Evolutionary conservation across 2,888 invertebrate genomes (phyloP).

Genomic region (Lottia gigantea): DNA sequence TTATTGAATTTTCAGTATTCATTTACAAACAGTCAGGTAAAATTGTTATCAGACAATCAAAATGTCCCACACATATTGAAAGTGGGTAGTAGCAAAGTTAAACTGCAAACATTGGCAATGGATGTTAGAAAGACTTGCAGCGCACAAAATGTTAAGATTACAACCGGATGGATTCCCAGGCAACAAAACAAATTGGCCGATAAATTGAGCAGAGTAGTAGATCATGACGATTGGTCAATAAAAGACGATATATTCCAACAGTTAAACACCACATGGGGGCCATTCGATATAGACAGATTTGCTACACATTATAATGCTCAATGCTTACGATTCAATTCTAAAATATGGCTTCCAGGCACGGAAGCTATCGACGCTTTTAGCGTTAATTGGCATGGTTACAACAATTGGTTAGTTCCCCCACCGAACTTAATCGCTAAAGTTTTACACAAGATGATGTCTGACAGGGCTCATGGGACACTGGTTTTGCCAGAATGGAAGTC

Average conservation of each 20-base stretch:
- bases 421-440: neutral
- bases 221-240: neutral
- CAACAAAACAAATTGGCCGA: neutral
- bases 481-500: neutral
- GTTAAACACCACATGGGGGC: neutral
- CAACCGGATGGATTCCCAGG: neutral
- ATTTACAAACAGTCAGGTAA: too few relatives aligned
- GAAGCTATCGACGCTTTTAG: neutral
- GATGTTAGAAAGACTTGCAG: neutral
- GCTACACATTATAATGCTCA: constrained; percentile 4
- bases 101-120: neutral
- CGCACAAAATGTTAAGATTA: neutral
- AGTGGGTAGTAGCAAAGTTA: neutral
- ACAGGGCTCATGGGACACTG: neutral
- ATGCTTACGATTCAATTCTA: neutral
- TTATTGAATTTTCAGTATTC: too few relatives aligned
- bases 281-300: neutral
- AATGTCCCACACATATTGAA: neutral
- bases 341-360: neutral
- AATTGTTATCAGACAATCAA: neutral
- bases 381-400: neutral
- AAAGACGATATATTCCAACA: neutral
- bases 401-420: neutral
- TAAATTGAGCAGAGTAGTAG: neutral
- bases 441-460: neutral